Base-by-base conservation (phyloP, 2,797 vertebrate species). In the Parauchenoglanis ngamensis region DNA sequence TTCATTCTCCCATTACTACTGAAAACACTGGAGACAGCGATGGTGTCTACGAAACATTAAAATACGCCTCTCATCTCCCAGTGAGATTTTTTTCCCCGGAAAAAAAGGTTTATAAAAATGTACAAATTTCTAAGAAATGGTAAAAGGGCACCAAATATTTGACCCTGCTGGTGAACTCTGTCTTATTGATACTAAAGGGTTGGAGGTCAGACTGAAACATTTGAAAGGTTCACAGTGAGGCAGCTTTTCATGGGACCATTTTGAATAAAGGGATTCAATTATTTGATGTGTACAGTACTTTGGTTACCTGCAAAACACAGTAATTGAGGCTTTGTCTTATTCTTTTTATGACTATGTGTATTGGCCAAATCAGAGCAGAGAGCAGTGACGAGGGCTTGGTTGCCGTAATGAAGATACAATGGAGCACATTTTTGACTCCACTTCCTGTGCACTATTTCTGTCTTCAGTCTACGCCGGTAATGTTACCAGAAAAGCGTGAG, bases 401-500 rank as follows among this genome's bases (percentile, higher is more conserved):
- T 52, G 28, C n/a, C 17, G 21, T 81, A 46, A 68, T 35, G 81
- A 68, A 54, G 81, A 83, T 35, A 83, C 81, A 83, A 54, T 54
- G 19, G 46, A 83, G 49, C 17, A 44, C 23, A 28, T 87, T 65
- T 83, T 54, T 65, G 79, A 2, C 28, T 68, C 19, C 44, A 52
- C 46, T 54, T 84, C 68, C 83, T 72, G 67, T 72, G 15, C 28
- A 57, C 76, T 83, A 35, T 82, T 61, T 83, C 57, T 76, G 57
- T 83, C 78, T 85, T 61, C 44, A 46, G 77, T 84, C 84, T 76
- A 70, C 77, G 59, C 65, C 54, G 86, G 73, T 72, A 89, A 88
- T 85, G 78, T 88, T 87, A 85, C 52, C 19, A 88, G 79, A 86
- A 79, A 81, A 87, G 63, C 75, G 67, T 88, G 61, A 83, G 84